Percentiles rank a stretch among this genome's conserved stretches.
These are phyloP conservation scores for Lordiphosa andalusiaca DNA, from an alignment of 2,888 invertebrate species.

Conservation along the genomic window DNA sequence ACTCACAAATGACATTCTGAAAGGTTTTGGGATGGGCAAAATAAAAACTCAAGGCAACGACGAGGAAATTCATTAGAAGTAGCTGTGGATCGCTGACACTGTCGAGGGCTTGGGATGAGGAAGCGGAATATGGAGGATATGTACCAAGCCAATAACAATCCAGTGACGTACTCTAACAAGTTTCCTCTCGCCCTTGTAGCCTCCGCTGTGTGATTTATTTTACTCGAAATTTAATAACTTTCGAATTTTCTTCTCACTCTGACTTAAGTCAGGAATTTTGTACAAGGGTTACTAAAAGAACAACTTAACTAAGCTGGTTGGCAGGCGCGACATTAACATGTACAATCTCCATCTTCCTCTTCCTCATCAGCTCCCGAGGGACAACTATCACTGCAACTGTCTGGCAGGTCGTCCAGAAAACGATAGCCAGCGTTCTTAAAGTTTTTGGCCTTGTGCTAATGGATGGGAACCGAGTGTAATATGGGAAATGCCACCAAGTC, in stretches of 20 bases:
- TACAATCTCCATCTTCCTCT: conserved; percentile 43
- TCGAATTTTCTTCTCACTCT: conserved; percentile 24
- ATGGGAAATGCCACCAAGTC: background rate
- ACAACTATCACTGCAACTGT: conserved; percentile 50
- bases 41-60: conserved; percentile 25
- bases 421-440: conserved; percentile 60
- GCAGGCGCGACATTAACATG: conserved; percentile 29
- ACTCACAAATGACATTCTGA: conserved; percentile 62
- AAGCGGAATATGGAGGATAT: conserved; percentile 21
- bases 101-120: conserved; percentile 24
- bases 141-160: conserved; percentile 23
- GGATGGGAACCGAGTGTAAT: conserved; percentile 2
- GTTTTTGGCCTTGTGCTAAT: conserved; percentile 43
- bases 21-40: conserved; percentile 1
- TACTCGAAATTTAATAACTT: conserved; percentile 46
- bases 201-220: background rate
- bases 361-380: conserved; percentile 23
- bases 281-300: background rate
- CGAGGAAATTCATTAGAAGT: conserved; percentile 55
- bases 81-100: conserved; percentile 23
- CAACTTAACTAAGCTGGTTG: background rate
- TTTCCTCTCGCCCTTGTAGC: conserved; percentile 39
- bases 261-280: background rate
- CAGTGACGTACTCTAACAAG: conserved; percentile 38
- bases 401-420: conserved; percentile 49